These are phyloP conservation scores for Mus spretus DNA, from an alignment of 2,797 vertebrate species.

Conservation along the genomic window DNA sequence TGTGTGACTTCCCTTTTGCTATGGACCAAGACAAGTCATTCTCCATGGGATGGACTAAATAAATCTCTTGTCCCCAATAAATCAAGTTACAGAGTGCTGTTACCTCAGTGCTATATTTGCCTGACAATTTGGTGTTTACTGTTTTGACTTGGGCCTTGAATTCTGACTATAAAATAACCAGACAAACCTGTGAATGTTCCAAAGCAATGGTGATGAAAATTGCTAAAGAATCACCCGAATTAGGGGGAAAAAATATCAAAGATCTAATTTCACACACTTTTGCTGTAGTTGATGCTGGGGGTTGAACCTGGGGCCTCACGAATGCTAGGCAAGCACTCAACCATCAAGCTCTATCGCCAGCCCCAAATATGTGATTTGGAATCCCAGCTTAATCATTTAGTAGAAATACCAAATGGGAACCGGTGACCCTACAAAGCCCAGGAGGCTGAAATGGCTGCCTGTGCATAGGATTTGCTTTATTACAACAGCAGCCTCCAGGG, in stretches of 20 bases:
- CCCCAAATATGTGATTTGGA: constrained; percentile 38
- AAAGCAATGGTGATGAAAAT: not conserved
- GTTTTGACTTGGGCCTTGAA: not conserved
- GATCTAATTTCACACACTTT: not conserved
- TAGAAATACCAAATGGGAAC: constrained; percentile 18
- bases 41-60: not conserved
- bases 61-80: not conserved
- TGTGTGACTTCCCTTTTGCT: not conserved
- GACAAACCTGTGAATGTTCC: not conserved
- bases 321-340: constrained; percentile 35
- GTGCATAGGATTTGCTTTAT: not conserved
- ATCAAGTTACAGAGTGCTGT: not conserved
- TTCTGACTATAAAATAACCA: not conserved
- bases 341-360: constrained; percentile 7
- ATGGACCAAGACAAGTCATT: not conserved
- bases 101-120: not conserved
- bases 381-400: not conserved
- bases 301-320: not conserved
- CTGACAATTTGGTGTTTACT: not conserved
- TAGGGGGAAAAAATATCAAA: not conserved
- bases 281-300: not conserved
- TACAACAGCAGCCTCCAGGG: not conserved
- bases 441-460: not conserved
- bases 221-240: not conserved
- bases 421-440: not conserved